Base-by-base conservation (phyloP, 2,797 vertebrate genomes). In the Lagodon rhomboides region DNA sequence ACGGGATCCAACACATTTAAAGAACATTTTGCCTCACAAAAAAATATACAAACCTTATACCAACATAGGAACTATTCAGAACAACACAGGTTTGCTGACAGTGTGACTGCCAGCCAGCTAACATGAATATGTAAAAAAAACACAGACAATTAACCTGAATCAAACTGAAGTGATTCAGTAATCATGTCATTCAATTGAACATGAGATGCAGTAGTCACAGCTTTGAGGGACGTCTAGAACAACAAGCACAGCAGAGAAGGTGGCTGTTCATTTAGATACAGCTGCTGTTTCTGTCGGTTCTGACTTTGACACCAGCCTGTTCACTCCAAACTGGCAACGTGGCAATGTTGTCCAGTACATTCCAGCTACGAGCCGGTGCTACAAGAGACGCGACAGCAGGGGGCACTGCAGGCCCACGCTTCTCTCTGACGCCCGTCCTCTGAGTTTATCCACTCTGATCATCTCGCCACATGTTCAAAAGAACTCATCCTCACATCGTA, bases 381-480 rank as follows among this genome's bases (percentile, higher is more conserved):
- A 9, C 16, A 55, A 18, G 15, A 62, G 53, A 25, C 0, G 0
- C 0, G 11, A 44, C 93, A 91, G 72, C 75, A 88, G 93, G 77
- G 80, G 90, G 25, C 92, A 86, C 80, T 92, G 72, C 59, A 83
- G 50, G 62, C 63, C 49, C 43, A 80, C 18, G 23, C 2, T 60
- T 85, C n/a, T 12, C 15, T 65, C n/a, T 17, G 1, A 3, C 4
- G 20, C 12, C 0, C 22, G 12, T 18, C 18, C 38, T 30, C 16
- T 4, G 49, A 41, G 17, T 46, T 49, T 7, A 34, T 34, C 44
- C 38, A 43, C 12, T 18, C 34, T 78, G 78, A 64, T 77, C 43
- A 73, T 12, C 47, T 50, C 38, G 13, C 50, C 25, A n/a, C 2
- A 43, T 25, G 8, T 3, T 62, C 51, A 41, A 74, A 79, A 78